Conservation (phyloP, 2,888 invertebrate species). For the Nasonovia ribisnigri region DNA sequence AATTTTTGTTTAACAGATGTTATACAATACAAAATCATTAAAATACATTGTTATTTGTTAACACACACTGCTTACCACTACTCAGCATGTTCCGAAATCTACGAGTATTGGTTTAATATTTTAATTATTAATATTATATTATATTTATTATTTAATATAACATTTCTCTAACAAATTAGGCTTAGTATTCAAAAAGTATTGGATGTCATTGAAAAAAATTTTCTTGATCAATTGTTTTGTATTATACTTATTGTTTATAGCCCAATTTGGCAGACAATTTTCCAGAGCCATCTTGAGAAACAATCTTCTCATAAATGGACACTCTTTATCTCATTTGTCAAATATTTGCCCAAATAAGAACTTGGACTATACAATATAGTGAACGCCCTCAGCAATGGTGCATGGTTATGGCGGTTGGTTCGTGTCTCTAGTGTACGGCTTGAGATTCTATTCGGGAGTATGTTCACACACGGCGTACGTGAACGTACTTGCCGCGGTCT, state of each 20-base stretch:
- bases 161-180: slow-evolving; percentile 67
- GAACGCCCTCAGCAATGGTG: slow-evolving; percentile 92
- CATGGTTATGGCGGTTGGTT: slow-evolving; percentile 76
- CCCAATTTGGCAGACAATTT: slow-evolving; percentile 88
- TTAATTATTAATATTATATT: no score
- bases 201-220: slow-evolving; percentile 94
- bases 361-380: slow-evolving; percentile 99
- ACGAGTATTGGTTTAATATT: slow-evolving; percentile 81
- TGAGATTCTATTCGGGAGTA: background rate
- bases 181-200: slow-evolving; percentile 87
- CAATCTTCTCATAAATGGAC: background rate
- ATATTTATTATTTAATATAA: no score
- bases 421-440: background rate
- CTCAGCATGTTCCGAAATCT: slow-evolving; percentile 68
- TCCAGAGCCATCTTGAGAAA: background rate
- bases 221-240: slow-evolving; percentile 90
- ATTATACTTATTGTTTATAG: slow-evolving; percentile 85
- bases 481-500: background rate
- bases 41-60: slow-evolving; percentile 51
- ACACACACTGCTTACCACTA: background rate
- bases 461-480: no score
- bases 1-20: slow-evolving; percentile 67
- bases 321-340: slow-evolving; percentile 94
- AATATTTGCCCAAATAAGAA: slow-evolving; percentile 98
- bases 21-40: slow-evolving; percentile 67